Percentiles rank a stretch among this genome's conserved stretches.
These are phyloP conservation scores for Camelus dromedarius DNA, from an alignment of 2,113 vertebrate genomes.

Conservation along the genomic window DNA sequence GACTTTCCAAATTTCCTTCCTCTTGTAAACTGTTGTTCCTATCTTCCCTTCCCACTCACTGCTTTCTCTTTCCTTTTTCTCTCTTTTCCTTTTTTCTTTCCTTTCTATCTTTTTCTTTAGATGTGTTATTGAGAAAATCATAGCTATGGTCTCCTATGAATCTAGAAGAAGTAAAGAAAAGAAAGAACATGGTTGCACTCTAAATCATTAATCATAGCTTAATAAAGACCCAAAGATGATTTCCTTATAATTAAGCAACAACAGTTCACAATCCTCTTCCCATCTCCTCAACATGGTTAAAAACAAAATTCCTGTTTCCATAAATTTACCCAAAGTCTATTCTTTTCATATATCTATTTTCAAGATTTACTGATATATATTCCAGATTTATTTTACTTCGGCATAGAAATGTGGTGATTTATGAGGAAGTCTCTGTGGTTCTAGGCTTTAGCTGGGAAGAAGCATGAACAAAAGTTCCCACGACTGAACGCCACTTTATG, in stretches of 20 bases:
- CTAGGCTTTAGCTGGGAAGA: not conserved
- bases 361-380: not conserved
- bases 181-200: not conserved
- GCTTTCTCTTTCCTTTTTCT: not conserved
- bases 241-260: not conserved
- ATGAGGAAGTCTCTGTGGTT: not conserved
- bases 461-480: not conserved
- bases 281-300: not conserved
- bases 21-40: not conserved
- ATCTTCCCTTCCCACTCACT: not conserved
- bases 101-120: not conserved
- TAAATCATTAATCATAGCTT: not conserved
- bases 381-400: not conserved
- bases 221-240: not conserved
- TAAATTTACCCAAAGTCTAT: not conserved
- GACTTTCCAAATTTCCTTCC: not conserved
- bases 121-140: not conserved
- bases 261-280: not conserved
- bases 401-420: not conserved
- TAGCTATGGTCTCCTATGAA: too few relatives aligned
- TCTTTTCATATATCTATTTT: not conserved
- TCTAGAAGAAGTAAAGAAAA: not conserved
- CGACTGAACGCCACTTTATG: not conserved
- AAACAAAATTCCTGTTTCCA: not conserved
- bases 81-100: not conserved